Evolutionary conservation across 2,888 invertebrate species (phyloP).

Genomic region (Kryphioiulus occultus): DNA sequence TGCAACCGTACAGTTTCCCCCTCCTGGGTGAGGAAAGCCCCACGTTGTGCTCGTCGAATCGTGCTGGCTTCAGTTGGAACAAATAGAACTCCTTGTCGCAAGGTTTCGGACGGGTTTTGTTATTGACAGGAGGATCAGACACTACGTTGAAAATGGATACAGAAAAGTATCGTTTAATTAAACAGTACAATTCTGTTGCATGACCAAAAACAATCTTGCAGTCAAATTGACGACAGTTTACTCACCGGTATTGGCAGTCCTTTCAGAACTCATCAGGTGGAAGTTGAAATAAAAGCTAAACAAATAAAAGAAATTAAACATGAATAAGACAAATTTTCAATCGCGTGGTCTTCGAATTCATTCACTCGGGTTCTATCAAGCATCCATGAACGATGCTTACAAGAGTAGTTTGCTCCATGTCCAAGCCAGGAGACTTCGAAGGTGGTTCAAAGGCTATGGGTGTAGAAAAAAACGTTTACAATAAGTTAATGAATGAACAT

Average conservation of each 20-base stretch:
- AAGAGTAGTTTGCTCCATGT: constrained; percentile 55
- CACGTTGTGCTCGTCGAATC: not conserved
- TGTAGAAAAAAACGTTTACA: constrained; percentile 42
- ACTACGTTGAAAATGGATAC: no score
- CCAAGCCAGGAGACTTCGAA: constrained; percentile 56
- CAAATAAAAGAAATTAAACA: not conserved
- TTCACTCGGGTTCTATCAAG: not conserved
- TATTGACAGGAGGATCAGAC: not conserved
- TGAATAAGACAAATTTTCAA: not conserved
- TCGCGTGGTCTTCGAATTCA: not conserved
- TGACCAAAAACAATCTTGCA: no score
- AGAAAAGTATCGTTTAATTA: no score
- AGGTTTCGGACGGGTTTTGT: constrained; percentile 70
- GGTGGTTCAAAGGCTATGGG: constrained; percentile 57
- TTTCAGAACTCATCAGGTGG: constrained; percentile 54
- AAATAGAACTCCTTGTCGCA: constrained; percentile 82
- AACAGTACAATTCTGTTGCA: no score
- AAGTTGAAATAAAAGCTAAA: constrained; percentile 54
- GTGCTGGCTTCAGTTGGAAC: constrained; percentile 62
- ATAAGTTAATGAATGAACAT: not conserved
- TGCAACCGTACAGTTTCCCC: constrained; percentile 33
- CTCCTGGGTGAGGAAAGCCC: not conserved
- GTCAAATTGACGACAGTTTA: not conserved
- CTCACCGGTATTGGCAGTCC: constrained; percentile 13
- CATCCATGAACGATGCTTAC: constrained; percentile 52